These are phyloP conservation scores for Podarcis raffonei DNA, from an alignment of 2,113 vertebrate genomes.

Conservation along the genomic window DNA sequence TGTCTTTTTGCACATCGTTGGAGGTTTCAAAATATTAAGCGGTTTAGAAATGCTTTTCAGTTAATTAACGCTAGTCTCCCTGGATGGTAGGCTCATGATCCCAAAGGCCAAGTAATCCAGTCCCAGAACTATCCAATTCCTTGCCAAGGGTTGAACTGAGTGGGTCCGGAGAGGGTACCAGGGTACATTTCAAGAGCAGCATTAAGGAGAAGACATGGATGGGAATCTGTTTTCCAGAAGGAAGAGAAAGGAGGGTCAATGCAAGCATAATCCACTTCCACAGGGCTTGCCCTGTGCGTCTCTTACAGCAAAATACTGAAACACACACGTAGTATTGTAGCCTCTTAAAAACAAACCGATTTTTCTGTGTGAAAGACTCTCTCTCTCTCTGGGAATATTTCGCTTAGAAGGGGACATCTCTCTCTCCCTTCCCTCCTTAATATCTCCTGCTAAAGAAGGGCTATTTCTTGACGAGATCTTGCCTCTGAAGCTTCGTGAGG, in stretches of 20 bases:
- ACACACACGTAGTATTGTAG: too few species aligned
- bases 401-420: neutral
- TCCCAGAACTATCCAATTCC: neutral
- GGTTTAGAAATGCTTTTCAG: too few species aligned
- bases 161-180: neutral
- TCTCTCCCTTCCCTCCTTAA: rapidly evolving
- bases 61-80: neutral
- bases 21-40: too few species aligned
- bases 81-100: too few species aligned
- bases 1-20: too few species aligned
- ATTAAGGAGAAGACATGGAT: too few species aligned
- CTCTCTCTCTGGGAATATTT: neutral
- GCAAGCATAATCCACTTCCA: neutral
- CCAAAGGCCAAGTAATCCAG: neutral
- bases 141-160: neutral
- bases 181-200: neutral
- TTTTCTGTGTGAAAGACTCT: neutral
- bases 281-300: neutral
- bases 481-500: neutral
- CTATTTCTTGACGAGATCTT: too few species aligned
- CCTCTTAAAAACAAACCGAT: too few species aligned
- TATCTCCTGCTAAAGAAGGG: neutral
- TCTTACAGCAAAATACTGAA: neutral
- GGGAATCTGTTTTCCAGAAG: neutral
- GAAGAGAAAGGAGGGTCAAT: neutral